A percentile compares a stretch with the other conserved stretches of the same genome.
These are phyloP conservation scores for Dromiciops gliroides DNA, from an alignment of 2,113 vertebrate species.

Conservation along the genomic window DNA sequence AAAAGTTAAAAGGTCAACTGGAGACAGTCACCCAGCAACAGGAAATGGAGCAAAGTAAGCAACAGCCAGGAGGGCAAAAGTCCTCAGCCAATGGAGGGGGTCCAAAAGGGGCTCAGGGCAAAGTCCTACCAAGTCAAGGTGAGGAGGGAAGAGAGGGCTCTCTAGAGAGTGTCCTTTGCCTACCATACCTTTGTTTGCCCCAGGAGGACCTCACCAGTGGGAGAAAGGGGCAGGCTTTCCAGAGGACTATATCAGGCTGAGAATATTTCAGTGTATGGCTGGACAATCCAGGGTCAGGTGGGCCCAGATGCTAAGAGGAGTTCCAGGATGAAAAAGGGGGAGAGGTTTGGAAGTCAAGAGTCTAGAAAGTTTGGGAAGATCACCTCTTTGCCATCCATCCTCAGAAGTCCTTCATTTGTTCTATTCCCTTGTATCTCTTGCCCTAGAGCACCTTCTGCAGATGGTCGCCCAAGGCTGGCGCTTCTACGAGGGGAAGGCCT, in stretches of 20 bases:
- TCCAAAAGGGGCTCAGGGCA: background rate
- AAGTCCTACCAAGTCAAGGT: background rate
- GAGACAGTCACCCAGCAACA: slow-evolving; percentile 5
- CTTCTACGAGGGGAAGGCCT: background rate
- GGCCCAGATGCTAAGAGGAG: background rate
- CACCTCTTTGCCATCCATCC: background rate
- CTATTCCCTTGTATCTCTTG: background rate
- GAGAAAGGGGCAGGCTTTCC: background rate
- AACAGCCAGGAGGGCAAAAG: no score
- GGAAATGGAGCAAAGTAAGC: background rate
- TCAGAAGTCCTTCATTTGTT: background rate
- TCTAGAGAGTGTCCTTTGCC: background rate
- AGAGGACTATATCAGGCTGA: background rate
- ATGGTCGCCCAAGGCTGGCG: slow-evolving; percentile 57
- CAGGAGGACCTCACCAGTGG: background rate
- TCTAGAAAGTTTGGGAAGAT: background rate
- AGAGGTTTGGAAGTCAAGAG: background rate
- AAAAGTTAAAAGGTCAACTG: slow-evolving; percentile 4
- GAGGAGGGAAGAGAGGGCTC: background rate
- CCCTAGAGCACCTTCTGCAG: slow-evolving; percentile 54
- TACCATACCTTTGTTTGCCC: no score
- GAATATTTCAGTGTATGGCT: background rate
- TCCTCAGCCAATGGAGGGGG: background rate
- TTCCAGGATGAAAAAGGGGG: background rate
- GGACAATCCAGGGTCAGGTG: background rate